phyloP scores from a whole-genome alignment of 1,140 invertebrate genomes.

The Penaeus indicus region DNA sequence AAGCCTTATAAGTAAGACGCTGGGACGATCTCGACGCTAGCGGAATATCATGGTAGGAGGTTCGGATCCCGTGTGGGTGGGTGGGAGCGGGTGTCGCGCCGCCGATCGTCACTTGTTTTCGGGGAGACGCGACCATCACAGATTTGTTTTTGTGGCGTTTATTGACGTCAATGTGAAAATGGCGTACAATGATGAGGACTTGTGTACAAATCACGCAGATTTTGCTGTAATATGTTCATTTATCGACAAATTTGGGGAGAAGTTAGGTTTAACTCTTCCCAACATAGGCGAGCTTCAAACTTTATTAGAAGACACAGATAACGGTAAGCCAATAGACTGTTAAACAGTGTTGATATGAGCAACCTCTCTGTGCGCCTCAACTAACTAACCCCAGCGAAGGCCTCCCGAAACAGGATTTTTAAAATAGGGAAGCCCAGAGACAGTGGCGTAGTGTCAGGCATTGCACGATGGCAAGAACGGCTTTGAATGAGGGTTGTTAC shows the following conservation, averaged over 20 bases:
- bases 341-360: neutral
- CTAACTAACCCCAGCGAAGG: constrained; percentile 42
- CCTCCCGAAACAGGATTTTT: constrained; percentile 33
- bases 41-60: neutral
- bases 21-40: neutral
- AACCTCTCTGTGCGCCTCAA: constrained; percentile 49
- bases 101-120: constrained; percentile 43
- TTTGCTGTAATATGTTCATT: constrained; percentile 66
- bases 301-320: constrained; percentile 65
- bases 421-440: neutral
- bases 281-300: constrained; percentile 65
- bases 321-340: constrained; percentile 56
- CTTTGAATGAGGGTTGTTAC: no score
- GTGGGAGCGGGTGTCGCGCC: neutral
- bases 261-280: constrained; percentile 61
- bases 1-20: constrained; percentile 58
- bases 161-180: constrained; percentile 67
- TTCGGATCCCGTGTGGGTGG: neutral
- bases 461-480: no score
- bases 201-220: constrained; percentile 66
- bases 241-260: constrained; percentile 65
- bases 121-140: constrained; percentile 57
- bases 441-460: no score
- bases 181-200: constrained; percentile 66
- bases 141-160: constrained; percentile 65